Evolutionary conservation across 2,797 vertebrate species (phyloP).

Genomic region (Etheostoma perlongum): DNA sequence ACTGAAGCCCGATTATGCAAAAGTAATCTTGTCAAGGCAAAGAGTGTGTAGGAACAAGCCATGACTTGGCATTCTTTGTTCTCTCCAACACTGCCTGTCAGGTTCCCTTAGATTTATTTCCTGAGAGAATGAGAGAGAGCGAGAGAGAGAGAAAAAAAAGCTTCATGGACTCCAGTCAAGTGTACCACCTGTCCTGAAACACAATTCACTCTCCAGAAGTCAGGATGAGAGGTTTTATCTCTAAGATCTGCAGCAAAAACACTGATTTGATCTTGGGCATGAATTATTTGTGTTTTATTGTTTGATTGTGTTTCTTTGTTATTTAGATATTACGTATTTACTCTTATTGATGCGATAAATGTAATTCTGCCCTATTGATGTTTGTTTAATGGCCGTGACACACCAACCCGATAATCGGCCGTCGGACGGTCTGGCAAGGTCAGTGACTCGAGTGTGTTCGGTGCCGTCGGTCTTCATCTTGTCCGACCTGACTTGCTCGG

Average conservation of each 20-base stretch:
- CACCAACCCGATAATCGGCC: no score
- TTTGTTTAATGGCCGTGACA: background rate
- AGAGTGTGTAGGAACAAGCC: conserved; percentile 38
- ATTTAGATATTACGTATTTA: background rate
- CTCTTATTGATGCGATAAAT: background rate
- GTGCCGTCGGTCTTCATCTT: no score
- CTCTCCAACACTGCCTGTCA: conserved; percentile 39
- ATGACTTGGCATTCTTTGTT: conserved; percentile 34
- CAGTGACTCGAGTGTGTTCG: no score
- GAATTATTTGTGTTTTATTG: background rate
- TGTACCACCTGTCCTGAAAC: conserved; percentile 23
- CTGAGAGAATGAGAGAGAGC: background rate
- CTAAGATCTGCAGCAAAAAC: background rate
- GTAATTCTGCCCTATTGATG: background rate
- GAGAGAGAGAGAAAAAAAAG: background rate
- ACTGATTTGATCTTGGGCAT: background rate
- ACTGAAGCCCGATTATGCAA: conserved; percentile 50
- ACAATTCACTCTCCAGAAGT: background rate
- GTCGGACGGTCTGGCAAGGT: no score
- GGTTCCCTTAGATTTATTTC: conserved; percentile 38
- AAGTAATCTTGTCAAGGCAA: conserved; percentile 54
- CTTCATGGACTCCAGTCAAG: conserved; percentile 18
- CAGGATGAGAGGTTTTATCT: conserved; percentile 8
- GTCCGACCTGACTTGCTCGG: no score
- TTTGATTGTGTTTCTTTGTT: background rate